These are phyloP conservation scores for Misgurnus mizolepis DNA, from an alignment of 2,113 vertebrate genomes.

Conservation along the genomic window DNA sequence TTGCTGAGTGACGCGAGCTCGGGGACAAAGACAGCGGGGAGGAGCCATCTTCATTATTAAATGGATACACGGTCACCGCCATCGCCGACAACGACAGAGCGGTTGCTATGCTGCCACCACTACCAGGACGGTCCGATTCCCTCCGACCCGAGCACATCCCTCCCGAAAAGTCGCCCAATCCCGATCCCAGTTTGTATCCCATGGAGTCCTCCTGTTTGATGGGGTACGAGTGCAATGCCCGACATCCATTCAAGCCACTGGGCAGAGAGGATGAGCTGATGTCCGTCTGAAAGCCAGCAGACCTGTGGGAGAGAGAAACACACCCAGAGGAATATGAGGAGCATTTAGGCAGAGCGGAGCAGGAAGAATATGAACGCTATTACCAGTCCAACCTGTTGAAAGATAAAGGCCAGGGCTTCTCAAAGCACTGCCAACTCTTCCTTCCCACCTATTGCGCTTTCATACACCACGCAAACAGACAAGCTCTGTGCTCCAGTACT, in stretches of 20 bases:
- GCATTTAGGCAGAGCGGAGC: constrained; percentile 37
- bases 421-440: constrained; percentile 50
- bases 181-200: constrained; percentile 75
- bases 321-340: constrained; percentile 58
- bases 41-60: constrained; percentile 90
- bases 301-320: constrained; percentile 53
- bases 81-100: constrained; percentile 76
- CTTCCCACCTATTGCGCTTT: constrained; percentile 52
- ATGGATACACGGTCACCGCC: constrained; percentile 79
- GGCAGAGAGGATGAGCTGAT: constrained; percentile 72
- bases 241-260: constrained; percentile 45
- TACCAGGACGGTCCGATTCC: constrained; percentile 28
- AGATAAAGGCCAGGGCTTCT: constrained; percentile 56
- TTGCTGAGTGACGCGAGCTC: constrained; percentile 80
- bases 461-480: constrained; percentile 36
- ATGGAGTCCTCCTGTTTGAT: constrained; percentile 89
- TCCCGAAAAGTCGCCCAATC: constrained; percentile 62
- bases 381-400: constrained; percentile 60
- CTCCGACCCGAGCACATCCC: constrained; percentile 52
- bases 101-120: constrained; percentile 62
- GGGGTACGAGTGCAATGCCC: constrained; percentile 68
- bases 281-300: constrained; percentile 69
- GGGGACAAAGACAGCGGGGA: constrained; percentile 81
- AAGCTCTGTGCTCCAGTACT: constrained; percentile 44
- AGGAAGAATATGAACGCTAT: constrained; percentile 62